Evolutionary conservation across 2,113 vertebrate species (phyloP).

Genomic region (Pristiophorus japonicus): DNA sequence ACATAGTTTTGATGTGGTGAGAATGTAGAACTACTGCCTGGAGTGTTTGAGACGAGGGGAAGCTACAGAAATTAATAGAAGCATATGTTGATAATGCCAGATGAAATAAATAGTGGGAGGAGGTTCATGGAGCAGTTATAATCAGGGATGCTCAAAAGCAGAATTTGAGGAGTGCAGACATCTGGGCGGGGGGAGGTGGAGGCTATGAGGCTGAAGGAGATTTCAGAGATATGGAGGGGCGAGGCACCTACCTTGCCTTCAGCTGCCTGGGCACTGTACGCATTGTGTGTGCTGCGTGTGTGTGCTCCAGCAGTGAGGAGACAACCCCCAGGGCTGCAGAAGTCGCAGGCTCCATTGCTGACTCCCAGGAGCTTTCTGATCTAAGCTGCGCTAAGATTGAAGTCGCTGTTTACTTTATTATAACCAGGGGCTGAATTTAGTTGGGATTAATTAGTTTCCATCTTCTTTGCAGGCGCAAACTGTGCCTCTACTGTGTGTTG

Average conservation of each 20-base stretch:
- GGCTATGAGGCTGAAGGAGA: too few species aligned
- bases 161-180: too few species aligned
- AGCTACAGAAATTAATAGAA: background rate
- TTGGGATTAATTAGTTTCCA: background rate
- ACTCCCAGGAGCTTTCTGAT: background rate
- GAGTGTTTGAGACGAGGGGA: background rate
- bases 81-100: background rate
- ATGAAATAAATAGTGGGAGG: background rate
- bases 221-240: too few species aligned
- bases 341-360: background rate
- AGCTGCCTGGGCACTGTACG: too few species aligned
- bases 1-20: background rate
- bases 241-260: too few species aligned
- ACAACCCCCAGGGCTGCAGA: background rate
- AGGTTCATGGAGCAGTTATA: too few species aligned
- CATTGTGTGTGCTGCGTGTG: background rate
- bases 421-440: background rate
- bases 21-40: background rate
- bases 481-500: background rate
- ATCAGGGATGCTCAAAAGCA: too few species aligned
- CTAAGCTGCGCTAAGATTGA: background rate
- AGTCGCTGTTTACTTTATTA: background rate
- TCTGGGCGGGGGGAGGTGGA: too few species aligned
- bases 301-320: background rate
- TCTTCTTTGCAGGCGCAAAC: background rate